These are phyloP conservation scores for Epizoanthus scotinus DNA, from an alignment of 92 coral and sea anemone species.

Conservation along the genomic window DNA sequence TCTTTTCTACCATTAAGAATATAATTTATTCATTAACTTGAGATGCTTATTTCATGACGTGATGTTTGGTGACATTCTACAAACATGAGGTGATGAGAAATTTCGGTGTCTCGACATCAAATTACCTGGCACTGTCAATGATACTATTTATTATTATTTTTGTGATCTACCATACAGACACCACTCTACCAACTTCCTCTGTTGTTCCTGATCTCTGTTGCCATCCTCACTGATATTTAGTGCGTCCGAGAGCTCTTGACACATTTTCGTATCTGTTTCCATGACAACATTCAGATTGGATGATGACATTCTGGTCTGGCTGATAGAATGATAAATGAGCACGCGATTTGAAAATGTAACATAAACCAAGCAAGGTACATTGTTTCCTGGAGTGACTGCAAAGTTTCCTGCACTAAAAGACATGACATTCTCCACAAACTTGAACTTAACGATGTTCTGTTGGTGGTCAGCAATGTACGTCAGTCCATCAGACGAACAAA, in stretches of 20 bases:
- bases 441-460: constrained; percentile 81
- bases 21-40: neutral
- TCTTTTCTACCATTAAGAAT: neutral
- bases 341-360: constrained; percentile 88
- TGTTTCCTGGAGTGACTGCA: constrained; percentile 57
- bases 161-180: constrained; percentile 54
- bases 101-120: too few species aligned
- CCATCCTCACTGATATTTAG: constrained; percentile 27
- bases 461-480: constrained; percentile 82
- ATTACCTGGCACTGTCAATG: too few species aligned
- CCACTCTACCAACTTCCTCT: constrained; percentile 54
- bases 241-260: constrained; percentile 6
- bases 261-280: constrained; percentile 12
- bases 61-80: neutral
- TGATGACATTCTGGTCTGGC: constrained; percentile 62
- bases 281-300: constrained; percentile 58
- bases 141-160: too few species aligned
- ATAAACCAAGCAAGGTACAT: constrained; percentile 85
- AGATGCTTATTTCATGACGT: neutral
- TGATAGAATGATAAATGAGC: constrained; percentile 77
- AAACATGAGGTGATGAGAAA: too few species aligned
- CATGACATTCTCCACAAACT: constrained; percentile 81
- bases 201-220: constrained; percentile 44
- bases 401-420: constrained; percentile 85
- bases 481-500: constrained; percentile 87